A percentile compares a stretch with the other conserved stretches of the same genome.
Conservation (phyloP, 1,140 invertebrate species). For the Drosophila ohnishii region DNA sequence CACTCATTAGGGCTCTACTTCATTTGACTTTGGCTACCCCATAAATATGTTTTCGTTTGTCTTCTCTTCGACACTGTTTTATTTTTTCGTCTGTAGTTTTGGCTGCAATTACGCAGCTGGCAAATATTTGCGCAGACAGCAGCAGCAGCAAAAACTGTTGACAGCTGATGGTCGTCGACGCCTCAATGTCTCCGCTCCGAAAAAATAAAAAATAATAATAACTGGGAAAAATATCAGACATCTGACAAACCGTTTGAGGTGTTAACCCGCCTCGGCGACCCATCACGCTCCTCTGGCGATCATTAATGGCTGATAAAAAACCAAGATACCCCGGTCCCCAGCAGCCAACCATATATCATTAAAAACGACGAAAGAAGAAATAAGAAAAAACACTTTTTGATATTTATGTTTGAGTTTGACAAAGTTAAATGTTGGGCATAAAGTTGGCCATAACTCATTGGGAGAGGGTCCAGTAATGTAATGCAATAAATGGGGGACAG, state of each 20-base stretch:
- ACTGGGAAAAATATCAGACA: constrained; percentile 47
- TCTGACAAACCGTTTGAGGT: constrained; percentile 42
- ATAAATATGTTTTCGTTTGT: constrained; percentile 23
- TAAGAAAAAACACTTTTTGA: constrained; percentile 27
- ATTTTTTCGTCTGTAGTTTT: constrained; percentile 28
- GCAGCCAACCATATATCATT: constrained; percentile 34
- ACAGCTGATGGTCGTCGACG: constrained; percentile 49
- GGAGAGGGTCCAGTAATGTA: constrained; percentile 19
- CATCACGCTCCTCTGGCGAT: constrained; percentile 45
- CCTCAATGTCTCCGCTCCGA: constrained; percentile 29
- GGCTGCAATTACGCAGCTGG: constrained; percentile 58
- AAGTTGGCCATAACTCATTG: constrained; percentile 28
- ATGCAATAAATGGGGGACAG: neutral
- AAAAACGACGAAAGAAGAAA: constrained; percentile 18
- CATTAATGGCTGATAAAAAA: constrained; percentile 55
- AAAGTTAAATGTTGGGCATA: constrained; percentile 40
- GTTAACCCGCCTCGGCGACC: constrained; percentile 38
- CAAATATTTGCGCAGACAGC: constrained; percentile 59
- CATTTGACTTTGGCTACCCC: constrained; percentile 24
- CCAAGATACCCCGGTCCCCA: constrained; percentile 11
- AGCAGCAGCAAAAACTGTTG: constrained; percentile 47
- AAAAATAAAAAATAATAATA: constrained; percentile 32
- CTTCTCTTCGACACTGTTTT: constrained; percentile 14
- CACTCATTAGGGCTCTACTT: constrained; percentile 41
- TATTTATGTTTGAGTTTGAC: constrained; percentile 52